These are phyloP conservation scores for Scatophagus argus DNA, from an alignment of 2,113 vertebrate species.

Conservation along the genomic window DNA sequence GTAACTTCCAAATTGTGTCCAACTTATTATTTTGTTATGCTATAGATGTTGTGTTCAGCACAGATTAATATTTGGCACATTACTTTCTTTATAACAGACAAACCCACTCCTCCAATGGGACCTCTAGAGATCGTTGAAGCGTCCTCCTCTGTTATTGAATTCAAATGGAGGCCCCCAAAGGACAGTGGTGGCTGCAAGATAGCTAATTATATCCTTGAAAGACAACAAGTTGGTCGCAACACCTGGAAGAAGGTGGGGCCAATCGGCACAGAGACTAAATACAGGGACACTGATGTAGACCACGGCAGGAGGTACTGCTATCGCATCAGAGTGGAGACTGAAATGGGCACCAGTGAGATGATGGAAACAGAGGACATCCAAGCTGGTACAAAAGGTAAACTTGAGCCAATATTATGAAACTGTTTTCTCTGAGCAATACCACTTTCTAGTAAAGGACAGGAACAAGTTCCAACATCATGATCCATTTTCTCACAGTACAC, in stretches of 20 bases:
- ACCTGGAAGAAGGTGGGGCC: conserved; percentile 91
- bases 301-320: conserved; percentile 90
- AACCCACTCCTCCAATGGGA: conserved; percentile 89
- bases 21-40: neutral
- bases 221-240: conserved; percentile 87
- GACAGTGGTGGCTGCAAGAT: conserved; percentile 89
- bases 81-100: conserved; percentile 77
- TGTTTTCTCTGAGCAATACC: neutral
- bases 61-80: neutral
- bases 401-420: neutral
- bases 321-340: conserved; percentile 87
- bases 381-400: conserved; percentile 88
- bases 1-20: neutral
- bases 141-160: conserved; percentile 77
- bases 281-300: conserved; percentile 87
- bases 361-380: conserved; percentile 91
- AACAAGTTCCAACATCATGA: neutral
- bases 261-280: conserved; percentile 76
- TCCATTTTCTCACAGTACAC: neutral
- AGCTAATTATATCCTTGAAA: conserved; percentile 86
- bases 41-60: neutral
- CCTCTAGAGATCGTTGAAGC: conserved; percentile 88
- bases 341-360: conserved; percentile 85
- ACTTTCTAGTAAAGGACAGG: neutral
- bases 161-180: conserved; percentile 88